Base-by-base conservation (phyloP, 2,888 invertebrate genomes). In the Rhyacophila evoluta region DNA sequence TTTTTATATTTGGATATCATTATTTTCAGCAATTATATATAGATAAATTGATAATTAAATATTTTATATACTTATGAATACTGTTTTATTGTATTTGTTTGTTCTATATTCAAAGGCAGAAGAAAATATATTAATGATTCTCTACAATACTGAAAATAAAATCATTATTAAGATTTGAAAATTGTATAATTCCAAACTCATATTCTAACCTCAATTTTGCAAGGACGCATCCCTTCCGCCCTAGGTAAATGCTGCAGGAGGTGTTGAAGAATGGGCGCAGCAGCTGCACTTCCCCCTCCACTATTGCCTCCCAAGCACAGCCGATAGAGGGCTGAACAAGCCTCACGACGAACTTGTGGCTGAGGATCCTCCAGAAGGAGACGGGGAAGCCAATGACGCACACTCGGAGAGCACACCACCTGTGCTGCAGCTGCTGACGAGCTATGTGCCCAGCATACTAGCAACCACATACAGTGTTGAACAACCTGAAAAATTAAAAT, bases 401-500 rank as follows among this genome's bases (percentile, higher is more conserved):
- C 92, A 78, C 93, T 92, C 0, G 92, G 90, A 69, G 94, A 93
- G 84, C 94, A 92, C 84, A 97, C 97, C 11, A 98, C 87, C 33
- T 92, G 92, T 72, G 94, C 92, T 15, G 94, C 91, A 0, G 97
- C 95, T 83, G 93, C 93, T 8, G 94, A 93, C 67, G 95, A 95
- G 74, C 97, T 96, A 85, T 97, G 97, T 55, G 97, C 94, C 95
- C 97, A 97, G 83, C 97, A 97, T 36, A 98, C 97, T 82, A 98
- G 91, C 84, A 98, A 90, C 12, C 96, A 95, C 94, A 98, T 95
- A 12, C 97, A 95, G 85, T 97, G 97, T 85, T 97, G 97, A 15
- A 98, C 95, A 79, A 97, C 94, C 92, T 92, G 81, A 25, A 79
- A 72, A 77, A 33, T 33, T 33, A 33, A 33, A 33, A 33, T n/a